A percentile compares a stretch with the other conserved stretches of the same genome.
These are phyloP conservation scores for Gallinago jamesoni DNA, from an alignment of 2,113 vertebrate genomes.

Conservation along the genomic window DNA sequence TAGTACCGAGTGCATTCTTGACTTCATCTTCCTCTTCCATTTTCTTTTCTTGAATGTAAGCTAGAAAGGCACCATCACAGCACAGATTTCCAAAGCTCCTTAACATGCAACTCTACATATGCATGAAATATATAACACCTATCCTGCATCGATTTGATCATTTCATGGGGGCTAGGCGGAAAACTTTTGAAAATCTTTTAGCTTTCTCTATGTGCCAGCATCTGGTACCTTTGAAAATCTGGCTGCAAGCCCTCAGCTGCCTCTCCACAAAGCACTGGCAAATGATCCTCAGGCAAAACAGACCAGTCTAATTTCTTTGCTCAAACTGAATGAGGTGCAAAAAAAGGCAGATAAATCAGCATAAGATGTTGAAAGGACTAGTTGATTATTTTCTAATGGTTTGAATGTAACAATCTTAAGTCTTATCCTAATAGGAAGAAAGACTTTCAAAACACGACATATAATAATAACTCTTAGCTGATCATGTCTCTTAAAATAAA, in stretches of 20 bases:
- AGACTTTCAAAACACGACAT: neutral
- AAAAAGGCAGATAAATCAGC: slow-evolving; percentile 24
- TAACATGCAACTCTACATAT: neutral
- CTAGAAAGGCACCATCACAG: neutral
- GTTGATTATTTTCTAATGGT: neutral
- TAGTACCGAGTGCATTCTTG: neutral
- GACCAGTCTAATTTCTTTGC: neutral
- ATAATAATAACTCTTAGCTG: slow-evolving; percentile 20
- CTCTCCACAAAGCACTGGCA: neutral
- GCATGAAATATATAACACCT: neutral
- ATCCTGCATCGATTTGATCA: neutral
- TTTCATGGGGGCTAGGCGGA: neutral
- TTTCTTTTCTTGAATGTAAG: neutral
- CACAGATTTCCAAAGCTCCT: neutral
- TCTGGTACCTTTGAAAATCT: slow-evolving; percentile 20
- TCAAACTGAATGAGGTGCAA: slow-evolving; percentile 7
- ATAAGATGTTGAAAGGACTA: neutral
- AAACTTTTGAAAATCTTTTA: neutral
- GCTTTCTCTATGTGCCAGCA: neutral
- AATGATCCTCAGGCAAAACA: neutral
- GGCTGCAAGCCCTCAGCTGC: neutral
- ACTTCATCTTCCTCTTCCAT: neutral
- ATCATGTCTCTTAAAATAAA: slow-evolving; percentile 19
- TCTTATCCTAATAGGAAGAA: slow-evolving; percentile 8
- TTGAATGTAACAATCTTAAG: neutral